Evolutionary conservation across 1,140 invertebrate genomes (phyloP).

Genomic region (Zaprionus kolodkinae): DNA sequence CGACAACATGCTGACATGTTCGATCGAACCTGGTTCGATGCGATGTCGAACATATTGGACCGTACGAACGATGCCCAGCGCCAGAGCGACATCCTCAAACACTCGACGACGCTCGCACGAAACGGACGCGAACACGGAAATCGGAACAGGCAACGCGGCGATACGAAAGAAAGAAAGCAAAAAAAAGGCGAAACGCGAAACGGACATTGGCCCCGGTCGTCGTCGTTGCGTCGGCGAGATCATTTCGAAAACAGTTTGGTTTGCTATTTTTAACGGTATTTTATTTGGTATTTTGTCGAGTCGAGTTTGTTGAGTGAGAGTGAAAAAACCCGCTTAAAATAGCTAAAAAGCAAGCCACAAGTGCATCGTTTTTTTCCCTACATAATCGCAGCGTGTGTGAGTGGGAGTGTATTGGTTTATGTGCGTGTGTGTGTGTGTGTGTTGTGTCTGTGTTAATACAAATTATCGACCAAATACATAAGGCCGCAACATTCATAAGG

Average conservation of each 20-base stretch:
- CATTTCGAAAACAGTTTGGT: constrained; percentile 2
- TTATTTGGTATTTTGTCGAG: constrained; percentile 17
- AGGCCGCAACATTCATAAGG: constrained; percentile 29
- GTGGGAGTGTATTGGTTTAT: constrained; percentile 22
- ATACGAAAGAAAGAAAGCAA: not conserved
- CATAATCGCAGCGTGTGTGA: not conserved
- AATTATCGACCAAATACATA: constrained; percentile 76
- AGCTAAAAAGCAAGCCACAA: constrained; percentile 11
- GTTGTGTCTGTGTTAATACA: constrained; percentile 47
- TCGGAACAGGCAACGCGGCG: constrained; percentile 22
- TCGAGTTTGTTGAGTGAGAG: constrained; percentile 3
- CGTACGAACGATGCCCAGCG: not conserved
- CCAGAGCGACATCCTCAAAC: constrained; percentile 53
- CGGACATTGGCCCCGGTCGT: constrained; percentile 20
- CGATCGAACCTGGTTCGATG: constrained; percentile 17
- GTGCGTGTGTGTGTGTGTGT: constrained; percentile 24
- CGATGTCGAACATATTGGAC: no score
- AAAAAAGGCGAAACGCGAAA: constrained; percentile 4
- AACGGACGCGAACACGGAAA: constrained; percentile 67
- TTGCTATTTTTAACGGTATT: constrained; percentile 6
- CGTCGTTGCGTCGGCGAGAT: constrained; percentile 15
- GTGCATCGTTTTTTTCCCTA: not conserved
- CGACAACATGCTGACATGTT: not conserved
- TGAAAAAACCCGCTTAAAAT: constrained; percentile 15
- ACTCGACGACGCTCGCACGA: constrained; percentile 70